Evolutionary conservation across 2,797 vertebrate genomes (phyloP), one percentile per base, ranked within the genome.

Genomic region (Mallotus villosus): DNA sequence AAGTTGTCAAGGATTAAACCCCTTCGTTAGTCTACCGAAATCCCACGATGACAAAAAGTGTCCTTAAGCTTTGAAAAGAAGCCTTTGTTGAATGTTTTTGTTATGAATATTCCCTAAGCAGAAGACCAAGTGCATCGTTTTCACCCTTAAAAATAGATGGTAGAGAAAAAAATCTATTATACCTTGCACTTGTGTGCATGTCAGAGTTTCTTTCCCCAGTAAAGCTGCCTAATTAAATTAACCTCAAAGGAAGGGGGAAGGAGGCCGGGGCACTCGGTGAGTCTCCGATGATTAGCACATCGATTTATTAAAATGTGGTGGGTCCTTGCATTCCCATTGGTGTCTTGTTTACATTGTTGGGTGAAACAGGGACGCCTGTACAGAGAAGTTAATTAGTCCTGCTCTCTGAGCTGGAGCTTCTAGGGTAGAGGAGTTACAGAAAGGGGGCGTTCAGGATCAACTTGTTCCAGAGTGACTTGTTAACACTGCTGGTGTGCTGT

Each of bases 181-280:
- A 87, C 79, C 81, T 89, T 87, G 73, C 83, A 84, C 86, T 81
- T 85, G 72, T 82, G 83, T 81, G 82, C 68, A 69, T 84, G 85
- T 82, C 76, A 78, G 81, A 68, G 32, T 17, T n/a, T n/a, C 0
- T n/a, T n/a, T 2, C 49, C 12, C 14, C 16, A n/a, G 51, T 55
- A 80, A 78, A 8, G 75, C 83, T 85, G 89, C 81, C 89, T 91
- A 91, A 93, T 93, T 92, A 91, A 92, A 92, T 92, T 87, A 91
- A 88, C 85, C 89, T 92, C 89, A 91, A 92, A 92, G 83, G 83
- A 55, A 77, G 77, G 73, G 84, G 84, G 74, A 87, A 84, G 81
- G 75, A 63, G 58, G 37, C 68, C 79, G 67, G 88, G 85, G 80
- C 83, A 81, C 74, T 84, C 67, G 51, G 70, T 71, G 78, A 78